phyloP scores from a whole-genome alignment of 2,797 vertebrate genomes.

The Sebastes nivosus region DNA sequence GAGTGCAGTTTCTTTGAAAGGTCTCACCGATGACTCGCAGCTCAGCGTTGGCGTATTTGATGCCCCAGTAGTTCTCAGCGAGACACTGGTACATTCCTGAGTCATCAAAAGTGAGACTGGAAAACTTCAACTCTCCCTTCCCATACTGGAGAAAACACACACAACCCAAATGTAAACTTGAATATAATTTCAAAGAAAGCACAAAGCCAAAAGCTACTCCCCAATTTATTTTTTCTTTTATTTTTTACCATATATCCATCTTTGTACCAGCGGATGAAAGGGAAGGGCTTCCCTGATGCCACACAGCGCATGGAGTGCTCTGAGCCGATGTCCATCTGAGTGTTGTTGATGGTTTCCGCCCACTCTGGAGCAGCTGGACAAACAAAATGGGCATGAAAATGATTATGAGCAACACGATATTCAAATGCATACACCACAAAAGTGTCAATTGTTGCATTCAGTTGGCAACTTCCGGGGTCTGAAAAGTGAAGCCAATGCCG shows the following conservation, averaged over 20 bases:
- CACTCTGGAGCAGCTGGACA: constrained; percentile 92
- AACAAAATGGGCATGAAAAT: background rate
- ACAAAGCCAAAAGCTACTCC: background rate
- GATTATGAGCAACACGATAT: background rate
- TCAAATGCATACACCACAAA: background rate
- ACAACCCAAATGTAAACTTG: background rate
- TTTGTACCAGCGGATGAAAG: constrained; percentile 95
- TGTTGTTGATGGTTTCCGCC: constrained; percentile 97
- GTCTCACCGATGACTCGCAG: constrained; percentile 91
- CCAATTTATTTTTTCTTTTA: constrained; percentile 33
- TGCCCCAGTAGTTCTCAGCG: constrained; percentile 92
- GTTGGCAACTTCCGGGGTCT: no score
- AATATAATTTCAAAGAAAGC: background rate
- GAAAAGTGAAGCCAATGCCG: no score
- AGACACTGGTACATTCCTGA: constrained; percentile 98
- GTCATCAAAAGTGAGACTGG: constrained; percentile 90
- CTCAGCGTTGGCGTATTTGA: constrained; percentile 96
- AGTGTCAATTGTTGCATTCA: background rate
- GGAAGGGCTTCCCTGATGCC: constrained; percentile 92
- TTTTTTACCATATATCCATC: constrained; percentile 89
- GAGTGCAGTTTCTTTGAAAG: background rate
- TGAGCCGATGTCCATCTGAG: constrained; percentile 93
- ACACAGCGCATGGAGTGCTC: constrained; percentile 94
- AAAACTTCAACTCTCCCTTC: constrained; percentile 93
- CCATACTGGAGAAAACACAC: constrained; percentile 84